Evolutionary conservation across 2,888 invertebrate genomes (phyloP).

Genomic region (Pimpla rufipes): DNA sequence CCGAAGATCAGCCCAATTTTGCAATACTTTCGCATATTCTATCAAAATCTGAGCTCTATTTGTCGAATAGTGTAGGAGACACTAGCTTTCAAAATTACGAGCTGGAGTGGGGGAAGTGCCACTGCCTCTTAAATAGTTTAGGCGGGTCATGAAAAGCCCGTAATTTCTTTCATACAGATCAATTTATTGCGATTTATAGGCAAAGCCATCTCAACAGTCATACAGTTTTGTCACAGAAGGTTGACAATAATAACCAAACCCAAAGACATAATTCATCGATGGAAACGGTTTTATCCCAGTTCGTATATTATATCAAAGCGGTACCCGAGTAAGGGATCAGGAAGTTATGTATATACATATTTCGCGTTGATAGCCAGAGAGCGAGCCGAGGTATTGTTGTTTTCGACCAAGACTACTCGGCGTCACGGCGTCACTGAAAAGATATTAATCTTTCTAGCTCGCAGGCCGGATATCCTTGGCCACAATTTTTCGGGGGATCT

Average conservation of each 20-base stretch:
- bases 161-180: too few relatives aligned
- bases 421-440: slow-evolving; percentile 1
- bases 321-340: neutral
- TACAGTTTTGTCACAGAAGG: neutral
- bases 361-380: neutral
- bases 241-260: neutral
- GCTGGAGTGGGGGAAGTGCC: too few relatives aligned
- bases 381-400: slow-evolving; percentile 2
- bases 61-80: too few relatives aligned
- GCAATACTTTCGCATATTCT: too few relatives aligned
- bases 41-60: too few relatives aligned
- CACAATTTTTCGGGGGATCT: slow-evolving; percentile 14
- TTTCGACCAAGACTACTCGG: slow-evolving; percentile 3
- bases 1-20: too few relatives aligned
- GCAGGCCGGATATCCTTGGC: slow-evolving; percentile 31
- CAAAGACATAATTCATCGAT: slow-evolving; percentile 22
- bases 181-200: too few relatives aligned
- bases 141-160: too few relatives aligned
- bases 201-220: too few relatives aligned
- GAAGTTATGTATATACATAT: neutral
- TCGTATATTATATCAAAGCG: neutral
- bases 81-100: too few relatives aligned
- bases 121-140: too few relatives aligned
- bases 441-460: slow-evolving; percentile 29
- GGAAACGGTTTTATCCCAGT: slow-evolving; percentile 1